Conservation (phyloP, 2,797 vertebrate species). For the Cuculus canorus region DNA sequence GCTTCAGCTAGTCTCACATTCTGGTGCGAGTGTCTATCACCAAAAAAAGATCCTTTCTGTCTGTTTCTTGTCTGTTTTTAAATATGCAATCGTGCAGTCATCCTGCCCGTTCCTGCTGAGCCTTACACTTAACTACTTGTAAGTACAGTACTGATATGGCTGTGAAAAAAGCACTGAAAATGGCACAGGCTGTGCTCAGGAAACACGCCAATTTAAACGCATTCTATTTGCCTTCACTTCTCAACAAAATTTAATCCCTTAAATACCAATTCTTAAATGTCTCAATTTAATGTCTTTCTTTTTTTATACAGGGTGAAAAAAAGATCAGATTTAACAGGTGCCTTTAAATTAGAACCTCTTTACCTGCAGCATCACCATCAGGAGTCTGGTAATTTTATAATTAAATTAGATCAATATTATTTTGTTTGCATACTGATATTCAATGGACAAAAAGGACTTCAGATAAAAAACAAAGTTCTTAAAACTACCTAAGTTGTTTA, state of each 20-base stretch:
- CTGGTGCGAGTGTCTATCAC: constrained; percentile 60
- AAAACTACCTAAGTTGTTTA: background rate
- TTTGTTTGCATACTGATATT: background rate
- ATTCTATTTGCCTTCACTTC: background rate
- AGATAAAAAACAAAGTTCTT: background rate
- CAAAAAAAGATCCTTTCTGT: constrained; percentile 50
- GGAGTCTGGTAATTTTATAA: constrained; percentile 86
- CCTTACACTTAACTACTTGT: constrained; percentile 53
- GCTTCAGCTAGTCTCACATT: constrained; percentile 55
- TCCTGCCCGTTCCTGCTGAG: constrained; percentile 53
- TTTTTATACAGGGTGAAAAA: constrained; percentile 87
- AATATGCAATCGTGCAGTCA: constrained; percentile 43
- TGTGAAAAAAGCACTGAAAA: constrained; percentile 61
- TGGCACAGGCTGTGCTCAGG: constrained; percentile 52
- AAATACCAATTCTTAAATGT: background rate
- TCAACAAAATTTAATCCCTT: constrained; percentile 4
- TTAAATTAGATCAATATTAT: background rate
- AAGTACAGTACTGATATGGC: constrained; percentile 33
- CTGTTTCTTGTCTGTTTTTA: constrained; percentile 63
- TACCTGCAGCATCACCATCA: constrained; percentile 94
- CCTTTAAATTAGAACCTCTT: constrained; percentile 94
- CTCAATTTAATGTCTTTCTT: background rate
- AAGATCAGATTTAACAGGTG: constrained; percentile 86
- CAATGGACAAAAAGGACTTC: background rate
- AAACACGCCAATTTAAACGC: constrained; percentile 28